Base-by-base conservation (phyloP, 2,113 vertebrate species). In the Zosterops japonicus region DNA sequence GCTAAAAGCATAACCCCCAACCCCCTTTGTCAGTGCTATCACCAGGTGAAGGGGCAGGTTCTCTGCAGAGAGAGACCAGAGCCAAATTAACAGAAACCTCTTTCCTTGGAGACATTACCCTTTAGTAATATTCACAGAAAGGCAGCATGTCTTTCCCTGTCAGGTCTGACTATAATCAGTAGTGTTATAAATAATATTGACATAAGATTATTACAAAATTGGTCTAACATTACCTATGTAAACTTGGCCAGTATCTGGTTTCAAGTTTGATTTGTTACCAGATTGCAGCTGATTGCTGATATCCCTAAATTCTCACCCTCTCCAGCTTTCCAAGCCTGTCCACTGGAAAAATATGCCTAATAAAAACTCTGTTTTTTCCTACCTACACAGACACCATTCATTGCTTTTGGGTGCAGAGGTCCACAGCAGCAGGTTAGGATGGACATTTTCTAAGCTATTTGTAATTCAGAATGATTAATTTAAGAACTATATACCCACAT, bases 401-500 rank as follows among this genome's bases (percentile, higher is more conserved):
- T 11, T 83, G 33, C 1, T 79, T 92, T 80, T 77, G n/a, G 13
- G 15, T 65, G 28, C 76, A 80, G 25, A 89, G 7, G 5, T 14
- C 13, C 25, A 85, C 29, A 64, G 14, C 0, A 1, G 19, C 35
- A 77, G 18, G 33, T 67, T 55, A 75, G 63, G 16, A 81, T 47
- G 8, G 52, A 63, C 2, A 13, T 75, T 87, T 87, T 74, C 47
- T 60, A 47, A 41, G 1, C 2, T 59, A 25, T 70, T 35, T 47
- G 7, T 39, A 75, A 83, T 44, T 86, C 1, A 0, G 21, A 60
- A 31, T 39, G 0, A 59, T 55, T 74, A 0, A 7, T 67, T 74
- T 64, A n/a, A 0, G 3, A 24, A 5, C 87, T 83, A 21, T 41
- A 39, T 39, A 63, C 17, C 8, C 15, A 28, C 6, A 56, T 16